These are phyloP conservation scores for Salvator merianae DNA, from an alignment of 2,113 vertebrate genomes.

Conservation along the genomic window DNA sequence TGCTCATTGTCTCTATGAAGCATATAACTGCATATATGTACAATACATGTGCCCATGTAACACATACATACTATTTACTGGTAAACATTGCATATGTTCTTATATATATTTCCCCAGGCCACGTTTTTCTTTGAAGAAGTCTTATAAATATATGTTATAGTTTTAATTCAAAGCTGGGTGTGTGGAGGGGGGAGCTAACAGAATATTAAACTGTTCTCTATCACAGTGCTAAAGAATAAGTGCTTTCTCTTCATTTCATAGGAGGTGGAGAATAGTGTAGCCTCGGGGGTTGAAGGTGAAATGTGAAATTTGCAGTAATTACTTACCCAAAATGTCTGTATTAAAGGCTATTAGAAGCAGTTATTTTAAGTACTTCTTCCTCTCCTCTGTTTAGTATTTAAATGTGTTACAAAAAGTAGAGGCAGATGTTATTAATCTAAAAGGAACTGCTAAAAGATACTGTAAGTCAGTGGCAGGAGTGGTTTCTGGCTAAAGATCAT, in stretches of 20 bases:
- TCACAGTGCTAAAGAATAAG: constrained; percentile 72
- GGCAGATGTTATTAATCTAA: constrained; percentile 80
- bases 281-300: constrained; percentile 84
- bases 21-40: constrained; percentile 51
- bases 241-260: constrained; percentile 82
- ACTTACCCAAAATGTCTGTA: constrained; percentile 88
- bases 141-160: constrained; percentile 53
- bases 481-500: constrained; percentile 57
- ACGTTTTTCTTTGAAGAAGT: constrained; percentile 60
- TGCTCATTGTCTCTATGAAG: constrained; percentile 66
- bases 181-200: constrained; percentile 56
- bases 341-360: constrained; percentile 91
- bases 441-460: constrained; percentile 58
- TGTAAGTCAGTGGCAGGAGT: constrained; percentile 63
- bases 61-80: constrained; percentile 30
- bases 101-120: constrained; percentile 51
- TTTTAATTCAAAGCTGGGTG: constrained; percentile 67
- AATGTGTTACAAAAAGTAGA: constrained; percentile 75
- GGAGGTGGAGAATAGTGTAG: constrained; percentile 80
- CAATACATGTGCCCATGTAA: constrained; percentile 31
- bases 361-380: constrained; percentile 87
- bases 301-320: constrained; percentile 89
- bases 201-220: constrained; percentile 78
- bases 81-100: constrained; percentile 29
- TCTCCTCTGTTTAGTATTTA: constrained; percentile 86